Conservation (phyloP, 2,888 invertebrate species). For the Tetheella fluctuosa region DNA sequence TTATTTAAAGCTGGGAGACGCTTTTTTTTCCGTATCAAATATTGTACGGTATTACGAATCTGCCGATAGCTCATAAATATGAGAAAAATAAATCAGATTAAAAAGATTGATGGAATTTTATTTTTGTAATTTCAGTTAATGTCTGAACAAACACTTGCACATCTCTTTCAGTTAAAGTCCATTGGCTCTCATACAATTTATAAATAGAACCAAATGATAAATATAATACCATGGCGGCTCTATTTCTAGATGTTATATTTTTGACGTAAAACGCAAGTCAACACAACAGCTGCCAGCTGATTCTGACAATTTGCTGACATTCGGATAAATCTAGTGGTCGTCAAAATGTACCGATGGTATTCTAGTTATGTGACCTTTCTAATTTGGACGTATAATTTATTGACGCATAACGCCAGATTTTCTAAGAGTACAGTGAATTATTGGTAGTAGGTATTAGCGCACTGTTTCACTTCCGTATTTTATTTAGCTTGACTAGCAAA, state of each 20-base stretch:
- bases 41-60: too few species aligned
- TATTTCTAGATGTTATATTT: slow-evolving; percentile 46
- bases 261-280: slow-evolving; percentile 45
- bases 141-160: background rate
- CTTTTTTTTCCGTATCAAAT: too few species aligned
- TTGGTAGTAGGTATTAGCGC: background rate
- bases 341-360: slow-evolving; percentile 29
- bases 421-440: background rate
- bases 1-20: too few species aligned
- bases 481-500: background rate
- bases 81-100: too few species aligned
- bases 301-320: slow-evolving; percentile 50
- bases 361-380: slow-evolving; percentile 23
- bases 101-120: too few species aligned
- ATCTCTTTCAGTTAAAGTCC: background rate
- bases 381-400: slow-evolving; percentile 22
- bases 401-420: slow-evolving; percentile 16
- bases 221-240: slow-evolving; percentile 36
- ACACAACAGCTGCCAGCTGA: slow-evolving; percentile 49
- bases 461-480: background rate
- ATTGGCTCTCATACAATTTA: slow-evolving; percentile 11
- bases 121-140: too few species aligned
- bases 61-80: too few species aligned
- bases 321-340: slow-evolving; percentile 32
- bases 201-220: slow-evolving; percentile 41